Conservation (phyloP, 2,888 invertebrate species). For the Drosophila robusta region DNA sequence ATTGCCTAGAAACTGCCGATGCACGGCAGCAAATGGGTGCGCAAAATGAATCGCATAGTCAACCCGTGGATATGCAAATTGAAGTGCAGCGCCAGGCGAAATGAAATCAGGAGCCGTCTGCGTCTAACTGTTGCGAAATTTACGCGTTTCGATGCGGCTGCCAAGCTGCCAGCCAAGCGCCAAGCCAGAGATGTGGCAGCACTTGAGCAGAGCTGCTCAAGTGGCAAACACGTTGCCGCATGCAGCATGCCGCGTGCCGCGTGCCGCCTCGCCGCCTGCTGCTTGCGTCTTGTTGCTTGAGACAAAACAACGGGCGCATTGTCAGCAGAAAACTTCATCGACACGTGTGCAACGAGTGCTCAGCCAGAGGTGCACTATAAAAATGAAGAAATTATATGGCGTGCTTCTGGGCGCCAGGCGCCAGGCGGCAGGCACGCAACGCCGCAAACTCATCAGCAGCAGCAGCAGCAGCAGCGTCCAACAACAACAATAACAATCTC, state of each 20-base stretch:
- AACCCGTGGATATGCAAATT: slow-evolving; percentile 58
- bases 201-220: slow-evolving; percentile 38
- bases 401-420: slow-evolving; percentile 47
- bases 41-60: slow-evolving; percentile 43
- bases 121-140: slow-evolving; percentile 57
- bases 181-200: slow-evolving; percentile 20
- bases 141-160: slow-evolving; percentile 21
- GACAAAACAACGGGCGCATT: slow-evolving; percentile 65
- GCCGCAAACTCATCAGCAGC: slow-evolving; percentile 55
- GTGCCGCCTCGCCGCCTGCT: slow-evolving; percentile 6
- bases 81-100: slow-evolving; percentile 48
- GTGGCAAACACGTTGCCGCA: slow-evolving; percentile 40
- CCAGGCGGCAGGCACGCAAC: slow-evolving; percentile 46
- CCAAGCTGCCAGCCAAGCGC: slow-evolving; percentile 18
- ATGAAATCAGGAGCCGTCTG: slow-evolving; percentile 43
- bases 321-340: slow-evolving; percentile 71
- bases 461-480: slow-evolving; percentile 24
- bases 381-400: slow-evolving; percentile 72
- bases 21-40: slow-evolving; percentile 32
- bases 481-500: slow-evolving; percentile 6
- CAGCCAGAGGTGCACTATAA: slow-evolving; percentile 67
- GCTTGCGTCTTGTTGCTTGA: slow-evolving; percentile 31
- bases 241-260: slow-evolving; percentile 6
- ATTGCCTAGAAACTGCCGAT: slow-evolving; percentile 63
- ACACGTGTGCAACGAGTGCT: slow-evolving; percentile 46